These are phyloP conservation scores for Chlamydotis undulata DNA, from an alignment of 2,113 vertebrate genomes.

Conservation along the genomic window DNA sequence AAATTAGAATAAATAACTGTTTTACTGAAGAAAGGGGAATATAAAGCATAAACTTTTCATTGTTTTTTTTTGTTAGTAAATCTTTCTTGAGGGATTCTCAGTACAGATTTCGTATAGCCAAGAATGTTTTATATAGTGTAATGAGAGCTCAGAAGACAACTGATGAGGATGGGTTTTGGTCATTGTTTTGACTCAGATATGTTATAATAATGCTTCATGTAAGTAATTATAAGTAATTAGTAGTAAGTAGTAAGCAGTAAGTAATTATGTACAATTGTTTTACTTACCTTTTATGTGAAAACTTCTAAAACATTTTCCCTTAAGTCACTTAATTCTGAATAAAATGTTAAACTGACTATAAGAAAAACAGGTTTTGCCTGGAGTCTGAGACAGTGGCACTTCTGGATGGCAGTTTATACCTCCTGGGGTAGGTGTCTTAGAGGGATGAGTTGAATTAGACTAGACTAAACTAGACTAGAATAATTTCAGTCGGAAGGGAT, in stretches of 20 bases:
- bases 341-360: not conserved
- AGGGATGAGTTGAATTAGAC: no score
- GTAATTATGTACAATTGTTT: not conserved
- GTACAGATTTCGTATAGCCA: not conserved
- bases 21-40: slow-evolving; percentile 17
- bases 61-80: not conserved
- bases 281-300: not conserved
- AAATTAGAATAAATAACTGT: slow-evolving; percentile 34
- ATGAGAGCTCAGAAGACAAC: not conserved
- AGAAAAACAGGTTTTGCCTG: no score
- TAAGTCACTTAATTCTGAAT: not conserved
- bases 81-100: slow-evolving; percentile 20
- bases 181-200: not conserved
- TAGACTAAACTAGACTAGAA: no score
- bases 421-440: no score
- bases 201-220: not conserved
- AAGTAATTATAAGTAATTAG: no score
- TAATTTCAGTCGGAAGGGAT: not conserved
- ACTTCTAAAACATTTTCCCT: not conserved
- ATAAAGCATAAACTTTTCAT: not conserved
- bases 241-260: no score
- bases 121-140: not conserved
- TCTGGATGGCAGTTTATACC: no score
- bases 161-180: not conserved
- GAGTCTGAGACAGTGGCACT: no score